Base-by-base conservation (phyloP, 2,797 vertebrate genomes). In the Coregonus ussuriensis region DNA sequence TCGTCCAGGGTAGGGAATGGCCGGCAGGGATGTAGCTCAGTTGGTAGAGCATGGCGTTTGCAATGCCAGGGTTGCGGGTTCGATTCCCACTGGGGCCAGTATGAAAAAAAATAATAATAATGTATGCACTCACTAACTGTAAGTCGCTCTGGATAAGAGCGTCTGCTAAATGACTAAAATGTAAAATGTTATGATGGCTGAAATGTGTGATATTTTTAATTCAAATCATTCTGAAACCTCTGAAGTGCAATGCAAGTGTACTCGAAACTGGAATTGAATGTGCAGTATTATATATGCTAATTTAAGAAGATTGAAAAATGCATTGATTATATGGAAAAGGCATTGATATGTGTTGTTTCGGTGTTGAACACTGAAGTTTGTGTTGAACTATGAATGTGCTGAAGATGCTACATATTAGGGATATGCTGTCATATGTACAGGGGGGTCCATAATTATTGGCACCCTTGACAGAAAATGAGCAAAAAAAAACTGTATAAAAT, bases 241-340 rank as follows among this genome's bases (percentile, higher is more conserved):
- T 68, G 14, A 68, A 68, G 14, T 69, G 14, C 31, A 69, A 69
- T n/a, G 14, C 5, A 68, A 6, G 33, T 68, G 37, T 41, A 79
- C 54, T 68, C 14, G 59, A 70, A 89, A 86, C 76, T 84, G 77
- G 79, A 88, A 77, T 76, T 81, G 78, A 3, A 9, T 79, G 62
- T 79, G 14, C 35, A 71, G 18, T 71, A 52, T 52, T 77, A 62
- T 14, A 72, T 68, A 37, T 33, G 33, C 29, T 21, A 33, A 33
- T 37, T 31, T 18, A 18, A 29, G 62, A 73, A 81, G 71, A 85
- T 79, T 70, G 74, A 79, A 74, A 62, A 18, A 74, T 77, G 47
- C 83, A 85, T 90, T 84, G 85, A 91, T 25, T 85, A 78, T 78
- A 62, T 37, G 84, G 35, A 13, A 74, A 69, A 25, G 67, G 2